These are phyloP conservation scores for Jacana jacana DNA, from an alignment of 2,113 vertebrate species.

Conservation along the genomic window DNA sequence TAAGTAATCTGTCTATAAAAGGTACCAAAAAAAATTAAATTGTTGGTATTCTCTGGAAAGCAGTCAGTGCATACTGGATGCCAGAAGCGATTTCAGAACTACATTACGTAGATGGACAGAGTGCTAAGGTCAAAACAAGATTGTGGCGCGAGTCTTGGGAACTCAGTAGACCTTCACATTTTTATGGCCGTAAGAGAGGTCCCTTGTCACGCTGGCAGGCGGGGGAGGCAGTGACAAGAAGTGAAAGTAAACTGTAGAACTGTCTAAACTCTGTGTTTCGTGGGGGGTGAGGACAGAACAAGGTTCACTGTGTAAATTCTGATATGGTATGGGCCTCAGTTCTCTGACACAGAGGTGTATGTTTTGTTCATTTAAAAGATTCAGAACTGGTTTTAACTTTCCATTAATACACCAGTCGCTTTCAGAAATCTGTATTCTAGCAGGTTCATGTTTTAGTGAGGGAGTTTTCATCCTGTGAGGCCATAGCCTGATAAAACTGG, in stretches of 20 bases:
- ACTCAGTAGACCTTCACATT: neutral
- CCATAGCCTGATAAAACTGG: neutral
- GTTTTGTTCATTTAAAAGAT: neutral
- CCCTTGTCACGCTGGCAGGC: neutral
- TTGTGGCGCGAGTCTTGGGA: neutral
- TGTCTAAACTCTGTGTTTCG: neutral
- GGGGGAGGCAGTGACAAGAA: neutral
- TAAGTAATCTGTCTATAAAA: neutral
- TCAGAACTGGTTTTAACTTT: neutral
- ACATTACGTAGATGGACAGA: neutral
- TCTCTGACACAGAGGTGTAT: neutral
- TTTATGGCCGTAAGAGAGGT: neutral
- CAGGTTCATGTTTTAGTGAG: neutral
- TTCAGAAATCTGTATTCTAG: neutral
- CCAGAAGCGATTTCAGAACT: neutral
- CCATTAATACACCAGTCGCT: neutral
- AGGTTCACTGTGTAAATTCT: neutral
- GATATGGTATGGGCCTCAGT: rapidly evolving
- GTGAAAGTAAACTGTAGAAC: neutral
- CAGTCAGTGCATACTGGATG: rapidly evolving
- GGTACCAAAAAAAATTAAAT: neutral
- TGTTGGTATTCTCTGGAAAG: neutral
- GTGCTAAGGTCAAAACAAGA: neutral
- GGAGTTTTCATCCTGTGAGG: neutral
- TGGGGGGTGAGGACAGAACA: neutral